phyloP scores from a whole-genome alignment of 2,797 vertebrate species.

The Paedocypris micromegethes region DNA sequence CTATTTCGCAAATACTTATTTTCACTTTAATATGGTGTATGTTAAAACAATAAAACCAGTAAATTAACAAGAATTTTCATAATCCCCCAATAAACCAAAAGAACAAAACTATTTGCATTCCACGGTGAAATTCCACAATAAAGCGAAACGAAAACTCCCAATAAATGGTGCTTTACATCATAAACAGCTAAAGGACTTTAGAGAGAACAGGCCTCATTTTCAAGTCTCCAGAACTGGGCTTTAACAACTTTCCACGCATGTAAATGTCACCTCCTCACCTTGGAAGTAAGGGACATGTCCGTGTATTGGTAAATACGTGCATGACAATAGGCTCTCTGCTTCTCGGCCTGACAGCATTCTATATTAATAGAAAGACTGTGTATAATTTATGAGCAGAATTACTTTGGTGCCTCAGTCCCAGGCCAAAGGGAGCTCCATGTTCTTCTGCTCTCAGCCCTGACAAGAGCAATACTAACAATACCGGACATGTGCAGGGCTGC shows the following conservation, averaged over 20 bases:
- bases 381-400: constrained; percentile 71
- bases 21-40: no score
- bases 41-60: no score
- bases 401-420: constrained; percentile 62
- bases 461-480: constrained; percentile 66
- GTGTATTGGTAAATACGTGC: constrained; percentile 57
- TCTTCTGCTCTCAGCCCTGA: constrained; percentile 58
- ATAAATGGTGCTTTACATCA: no score
- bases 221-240: neutral
- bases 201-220: neutral
- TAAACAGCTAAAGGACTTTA: neutral
- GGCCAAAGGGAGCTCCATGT: constrained; percentile 49
- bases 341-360: constrained; percentile 49
- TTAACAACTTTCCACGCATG: neutral
- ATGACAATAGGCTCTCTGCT: constrained; percentile 56
- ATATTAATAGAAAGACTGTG: constrained; percentile 65
- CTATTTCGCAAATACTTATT: no score
- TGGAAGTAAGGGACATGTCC: constrained; percentile 16
- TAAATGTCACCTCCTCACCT: constrained; percentile 14
- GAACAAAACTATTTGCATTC: no score
- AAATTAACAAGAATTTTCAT: no score
- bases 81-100: no score
- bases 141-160: no score
- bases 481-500: constrained; percentile 65
- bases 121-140: no score